Percentiles rank a stretch among this genome's conserved stretches.
phyloP scores from a whole-genome alignment of 2,113 vertebrate genomes.

The Ardeotis arabs region DNA sequence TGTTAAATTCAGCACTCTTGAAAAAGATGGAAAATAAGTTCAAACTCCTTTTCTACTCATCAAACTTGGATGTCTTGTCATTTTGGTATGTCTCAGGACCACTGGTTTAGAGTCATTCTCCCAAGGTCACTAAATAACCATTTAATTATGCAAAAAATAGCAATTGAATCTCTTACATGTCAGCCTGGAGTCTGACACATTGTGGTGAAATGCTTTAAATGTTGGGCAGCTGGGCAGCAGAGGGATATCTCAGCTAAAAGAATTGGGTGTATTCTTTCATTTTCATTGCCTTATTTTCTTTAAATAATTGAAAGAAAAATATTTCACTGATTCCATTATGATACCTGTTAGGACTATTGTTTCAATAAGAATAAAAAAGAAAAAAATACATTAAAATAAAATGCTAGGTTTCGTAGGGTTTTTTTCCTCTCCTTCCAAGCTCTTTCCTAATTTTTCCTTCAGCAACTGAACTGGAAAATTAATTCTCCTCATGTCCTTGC shows the following conservation, averaged over 20 bases:
- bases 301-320: neutral
- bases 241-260: neutral
- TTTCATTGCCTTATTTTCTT: neutral
- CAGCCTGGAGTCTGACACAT: neutral
- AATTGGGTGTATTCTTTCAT: neutral
- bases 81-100: neutral
- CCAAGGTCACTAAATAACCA: neutral
- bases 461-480: neutral
- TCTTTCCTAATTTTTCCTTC: neutral
- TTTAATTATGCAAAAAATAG: neutral
- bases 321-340: neutral
- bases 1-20: neutral
- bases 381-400: neutral
- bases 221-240: neutral
- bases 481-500: neutral
- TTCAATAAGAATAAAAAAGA: neutral
- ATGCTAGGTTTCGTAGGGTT: fast-evolving
- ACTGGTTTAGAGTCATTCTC: neutral
- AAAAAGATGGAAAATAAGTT: neutral
- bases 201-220: neutral
- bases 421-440: neutral
- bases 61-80: neutral
- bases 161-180: neutral
- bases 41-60: neutral
- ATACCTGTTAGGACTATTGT: neutral